phyloP scores from a whole-genome alignment of 2,113 vertebrate genomes.

The Illadopsis cleaveri region DNA sequence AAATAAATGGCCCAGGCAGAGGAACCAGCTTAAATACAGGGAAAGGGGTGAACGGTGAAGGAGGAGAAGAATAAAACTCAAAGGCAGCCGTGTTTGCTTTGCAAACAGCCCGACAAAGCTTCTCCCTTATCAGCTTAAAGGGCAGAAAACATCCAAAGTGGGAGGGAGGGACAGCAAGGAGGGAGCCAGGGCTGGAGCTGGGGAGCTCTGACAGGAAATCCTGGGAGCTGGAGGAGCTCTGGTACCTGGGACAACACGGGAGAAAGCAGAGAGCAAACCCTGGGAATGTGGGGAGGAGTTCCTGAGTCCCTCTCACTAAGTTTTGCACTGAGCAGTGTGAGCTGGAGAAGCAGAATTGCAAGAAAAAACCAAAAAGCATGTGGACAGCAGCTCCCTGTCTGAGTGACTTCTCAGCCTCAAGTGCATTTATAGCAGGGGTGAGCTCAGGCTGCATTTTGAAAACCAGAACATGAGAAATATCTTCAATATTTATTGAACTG shows the following conservation, averaged over 20 bases:
- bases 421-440: background rate
- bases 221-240: background rate
- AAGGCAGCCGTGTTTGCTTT: constrained; percentile 1
- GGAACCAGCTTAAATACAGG: background rate
- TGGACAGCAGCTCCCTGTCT: accelerated
- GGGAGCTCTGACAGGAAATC: background rate
- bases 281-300: background rate
- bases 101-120: constrained; percentile 23
- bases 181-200: background rate
- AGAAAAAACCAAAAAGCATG: background rate
- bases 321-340: background rate
- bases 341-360: background rate
- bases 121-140: background rate
- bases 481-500: background rate
- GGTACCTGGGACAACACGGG: accelerated
- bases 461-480: background rate
- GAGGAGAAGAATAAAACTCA: background rate
- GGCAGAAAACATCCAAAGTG: background rate
- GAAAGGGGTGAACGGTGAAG: constrained; percentile 10
- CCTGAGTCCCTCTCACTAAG: accelerated
- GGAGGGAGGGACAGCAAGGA: background rate
- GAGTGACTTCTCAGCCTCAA: background rate
- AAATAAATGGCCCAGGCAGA: constrained; percentile 44
- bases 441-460: background rate
- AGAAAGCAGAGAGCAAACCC: background rate